phyloP scores from a whole-genome alignment of 2,113 vertebrate species.

The Myxocyprinus asiaticus region DNA sequence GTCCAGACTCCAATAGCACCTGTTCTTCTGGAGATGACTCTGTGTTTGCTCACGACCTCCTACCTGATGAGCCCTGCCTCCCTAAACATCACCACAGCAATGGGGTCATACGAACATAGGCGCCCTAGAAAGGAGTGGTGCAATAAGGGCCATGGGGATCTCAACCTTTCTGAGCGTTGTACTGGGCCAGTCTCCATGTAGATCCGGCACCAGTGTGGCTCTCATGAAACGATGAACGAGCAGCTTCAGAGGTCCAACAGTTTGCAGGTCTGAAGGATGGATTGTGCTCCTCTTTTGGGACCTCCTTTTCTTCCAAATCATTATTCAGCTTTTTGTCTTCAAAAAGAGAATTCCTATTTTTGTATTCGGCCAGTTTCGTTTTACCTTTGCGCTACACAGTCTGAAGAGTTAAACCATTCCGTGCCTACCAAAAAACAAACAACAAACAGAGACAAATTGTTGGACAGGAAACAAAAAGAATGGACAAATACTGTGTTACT shows the following conservation, averaged over 20 bases:
- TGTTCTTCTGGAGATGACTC: conserved; percentile 96
- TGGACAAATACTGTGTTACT: conserved; percentile 10
- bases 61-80: conserved; percentile 87
- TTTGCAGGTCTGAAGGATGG: conserved; percentile 19
- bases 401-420: conserved; percentile 72
- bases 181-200: not conserved
- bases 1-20: conserved; percentile 93
- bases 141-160: not conserved
- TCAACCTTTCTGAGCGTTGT: not conserved
- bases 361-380: conserved; percentile 74
- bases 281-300: conserved; percentile 16
- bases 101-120: conserved; percentile 81
- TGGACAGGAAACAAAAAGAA: conserved; percentile 17
- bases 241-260: not conserved
- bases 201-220: not conserved
- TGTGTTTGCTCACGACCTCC: conserved; percentile 91
- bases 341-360: conserved; percentile 75
- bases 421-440: conserved; percentile 56
- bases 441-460: conserved; percentile 27
- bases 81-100: conserved; percentile 79
- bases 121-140: not conserved
- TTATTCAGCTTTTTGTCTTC: conserved; percentile 61
- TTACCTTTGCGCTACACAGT: conserved; percentile 59
- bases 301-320: conserved; percentile 55
- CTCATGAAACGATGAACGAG: not conserved